Evolutionary conservation across 2,113 vertebrate species (phyloP).

Genomic region (Mystacornis crossleyi): DNA sequence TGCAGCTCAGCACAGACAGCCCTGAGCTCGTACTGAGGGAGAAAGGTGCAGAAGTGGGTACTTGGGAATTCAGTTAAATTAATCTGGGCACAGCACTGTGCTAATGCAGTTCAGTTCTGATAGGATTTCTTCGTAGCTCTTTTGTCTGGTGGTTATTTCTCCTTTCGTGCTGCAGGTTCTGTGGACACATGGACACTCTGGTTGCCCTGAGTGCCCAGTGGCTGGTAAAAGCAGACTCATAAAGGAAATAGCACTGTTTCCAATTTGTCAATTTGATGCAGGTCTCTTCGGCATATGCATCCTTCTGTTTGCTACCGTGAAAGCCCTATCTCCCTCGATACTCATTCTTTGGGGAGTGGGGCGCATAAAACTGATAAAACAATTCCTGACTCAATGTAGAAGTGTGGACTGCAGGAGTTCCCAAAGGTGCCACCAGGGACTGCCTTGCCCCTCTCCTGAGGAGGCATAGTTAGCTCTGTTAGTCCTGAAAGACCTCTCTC

Average conservation of each 20-base stretch:
- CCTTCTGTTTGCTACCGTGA: neutral
- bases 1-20: neutral
- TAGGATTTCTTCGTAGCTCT: neutral
- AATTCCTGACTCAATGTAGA: neutral
- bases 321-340: neutral
- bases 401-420: neutral
- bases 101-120: neutral
- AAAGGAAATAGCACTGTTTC: neutral
- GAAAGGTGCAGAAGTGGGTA: neutral
- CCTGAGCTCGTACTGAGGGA: neutral
- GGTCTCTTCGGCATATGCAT: neutral
- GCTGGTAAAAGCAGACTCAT: neutral
- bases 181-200: neutral
- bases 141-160: neutral
- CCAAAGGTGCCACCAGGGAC: neutral
- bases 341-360: neutral
- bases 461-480: neutral
- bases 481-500: neutral
- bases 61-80: neutral
- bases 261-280: neutral
- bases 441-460: neutral
- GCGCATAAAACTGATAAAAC: neutral
- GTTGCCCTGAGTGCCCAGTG: neutral
- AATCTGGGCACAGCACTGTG: neutral
- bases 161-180: neutral